Conservation (phyloP, 2,888 invertebrate genomes). For the Cataglyphis albicans region DNA sequence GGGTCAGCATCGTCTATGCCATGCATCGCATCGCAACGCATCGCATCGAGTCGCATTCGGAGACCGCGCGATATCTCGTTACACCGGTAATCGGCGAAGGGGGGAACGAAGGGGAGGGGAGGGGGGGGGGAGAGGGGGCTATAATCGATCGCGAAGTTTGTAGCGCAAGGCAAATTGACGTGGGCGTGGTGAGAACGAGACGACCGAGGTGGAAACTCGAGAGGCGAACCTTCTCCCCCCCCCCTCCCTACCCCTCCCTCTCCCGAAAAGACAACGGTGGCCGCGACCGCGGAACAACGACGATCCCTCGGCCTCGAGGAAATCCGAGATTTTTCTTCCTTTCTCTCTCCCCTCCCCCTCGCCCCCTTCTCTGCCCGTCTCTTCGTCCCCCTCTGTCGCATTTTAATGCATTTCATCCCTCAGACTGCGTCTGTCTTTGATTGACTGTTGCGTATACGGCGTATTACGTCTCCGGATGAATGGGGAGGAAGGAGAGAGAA, state of each 20-base stretch:
- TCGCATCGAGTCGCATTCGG: background rate
- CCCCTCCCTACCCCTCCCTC: too few relatives aligned
- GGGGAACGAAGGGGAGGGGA: background rate
- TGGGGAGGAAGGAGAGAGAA: background rate
- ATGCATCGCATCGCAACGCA: background rate
- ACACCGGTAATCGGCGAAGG: constrained; percentile 78
- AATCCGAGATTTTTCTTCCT: constrained; percentile 81
- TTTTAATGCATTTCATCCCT: constrained; percentile 44
- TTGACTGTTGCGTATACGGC: constrained; percentile 19
- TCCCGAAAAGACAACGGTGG: constrained; percentile 69
- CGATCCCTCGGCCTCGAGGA: constrained; percentile 60
- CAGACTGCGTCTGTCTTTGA: constrained; percentile 56
- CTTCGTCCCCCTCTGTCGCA: background rate
- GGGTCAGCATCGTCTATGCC: constrained; percentile 34
- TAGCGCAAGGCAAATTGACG: constrained; percentile 78
- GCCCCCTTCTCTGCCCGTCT: too few relatives aligned
- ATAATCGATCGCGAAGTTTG: constrained; percentile 79
- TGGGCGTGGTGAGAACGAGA: constrained; percentile 78
- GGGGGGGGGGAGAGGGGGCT: constrained; percentile 45
- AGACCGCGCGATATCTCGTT: constrained; percentile 77
- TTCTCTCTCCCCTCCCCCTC: constrained; percentile 56
- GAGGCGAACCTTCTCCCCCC: constrained; percentile 48
- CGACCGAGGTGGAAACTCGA: constrained; percentile 76
- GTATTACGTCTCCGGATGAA: background rate
- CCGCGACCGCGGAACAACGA: constrained; percentile 60